Conservation (phyloP, 2,888 invertebrate genomes). For the Cephalotes varians region DNA sequence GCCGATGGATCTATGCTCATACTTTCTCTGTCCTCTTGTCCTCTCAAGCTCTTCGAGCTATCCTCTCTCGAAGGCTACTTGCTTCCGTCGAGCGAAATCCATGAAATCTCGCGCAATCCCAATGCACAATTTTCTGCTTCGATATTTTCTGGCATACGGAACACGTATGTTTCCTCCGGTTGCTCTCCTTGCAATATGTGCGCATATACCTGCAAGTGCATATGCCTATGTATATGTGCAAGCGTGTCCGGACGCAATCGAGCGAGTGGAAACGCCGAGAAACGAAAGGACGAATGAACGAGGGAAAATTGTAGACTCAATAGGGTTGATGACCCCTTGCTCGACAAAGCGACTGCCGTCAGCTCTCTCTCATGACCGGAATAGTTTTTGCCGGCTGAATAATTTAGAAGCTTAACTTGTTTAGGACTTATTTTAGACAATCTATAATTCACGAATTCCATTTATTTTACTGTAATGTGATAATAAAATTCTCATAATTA, state of each 20-base stretch:
- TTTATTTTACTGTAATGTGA: neutral
- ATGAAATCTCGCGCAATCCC: conserved; percentile 65
- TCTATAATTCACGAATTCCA: neutral
- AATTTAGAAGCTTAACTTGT: neutral
- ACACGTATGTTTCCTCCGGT: conserved; percentile 53
- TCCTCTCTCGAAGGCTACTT: conserved; percentile 32
- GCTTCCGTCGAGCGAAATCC: conserved; percentile 42
- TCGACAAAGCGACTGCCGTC: conserved; percentile 22
- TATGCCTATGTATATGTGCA: conserved; percentile 29
- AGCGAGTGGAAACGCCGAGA: conserved; percentile 36
- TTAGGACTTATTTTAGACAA: neutral
- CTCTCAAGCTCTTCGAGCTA: conserved; percentile 17
- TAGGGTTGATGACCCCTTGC: conserved; percentile 41
- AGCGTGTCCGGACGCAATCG: conserved; percentile 45
- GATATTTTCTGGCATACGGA: conserved; percentile 64
- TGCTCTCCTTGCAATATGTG: conserved; percentile 32
- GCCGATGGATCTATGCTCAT: neutral
- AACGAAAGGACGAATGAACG: conserved; percentile 40
- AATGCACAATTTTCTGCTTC: conserved; percentile 72
- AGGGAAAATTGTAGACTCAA: conserved; percentile 48
- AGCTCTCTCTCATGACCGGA: conserved; percentile 10
- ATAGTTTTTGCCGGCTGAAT: conserved; percentile 28
- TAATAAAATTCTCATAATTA: neutral
- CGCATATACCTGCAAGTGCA: neutral
- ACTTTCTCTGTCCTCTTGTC: conserved; percentile 31